Percentiles rank a stretch among this genome's conserved stretches.
phyloP scores from a whole-genome alignment of 2,797 vertebrate species.

The Coluber constrictor region DNA sequence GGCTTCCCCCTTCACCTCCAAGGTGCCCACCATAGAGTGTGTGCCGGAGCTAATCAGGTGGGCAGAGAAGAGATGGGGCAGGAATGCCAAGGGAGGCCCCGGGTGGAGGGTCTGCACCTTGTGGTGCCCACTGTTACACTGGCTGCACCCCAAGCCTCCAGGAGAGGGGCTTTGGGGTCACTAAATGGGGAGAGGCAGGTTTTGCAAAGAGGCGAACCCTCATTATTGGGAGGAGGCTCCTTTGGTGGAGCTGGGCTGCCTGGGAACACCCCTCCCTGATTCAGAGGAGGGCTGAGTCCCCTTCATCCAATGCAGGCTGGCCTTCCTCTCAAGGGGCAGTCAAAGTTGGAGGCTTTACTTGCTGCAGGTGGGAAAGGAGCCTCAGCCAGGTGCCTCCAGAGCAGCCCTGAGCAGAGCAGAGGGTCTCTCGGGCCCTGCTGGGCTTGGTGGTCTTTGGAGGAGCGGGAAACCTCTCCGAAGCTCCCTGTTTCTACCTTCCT shows the following conservation, averaged over 20 bases:
- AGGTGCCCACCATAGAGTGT: conserved; percentile 70
- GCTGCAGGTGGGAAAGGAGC: not conserved
- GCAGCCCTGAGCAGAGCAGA: not conserved
- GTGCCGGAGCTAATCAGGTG: conserved; percentile 77
- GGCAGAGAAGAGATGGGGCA: conserved; percentile 1
- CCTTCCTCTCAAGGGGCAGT: not conserved
- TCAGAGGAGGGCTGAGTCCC: not conserved
- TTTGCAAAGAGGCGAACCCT: not conserved
- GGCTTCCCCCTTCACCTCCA: conserved; percentile 78
- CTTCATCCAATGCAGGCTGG: not conserved
- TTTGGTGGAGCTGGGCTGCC: not conserved
- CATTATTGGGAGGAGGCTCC: not conserved
- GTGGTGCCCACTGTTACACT: not conserved
- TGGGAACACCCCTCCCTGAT: not conserved
- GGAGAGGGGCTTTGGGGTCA: not conserved
- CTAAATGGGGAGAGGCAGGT: too few relatives aligned
- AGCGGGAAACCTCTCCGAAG: not conserved
- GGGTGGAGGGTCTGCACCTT: too few relatives aligned
- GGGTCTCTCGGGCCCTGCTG: not conserved
- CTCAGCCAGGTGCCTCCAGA: not conserved
- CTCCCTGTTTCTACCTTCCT: too few relatives aligned
- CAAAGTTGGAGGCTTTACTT: rapidly evolving
- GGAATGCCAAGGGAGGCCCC: too few relatives aligned
- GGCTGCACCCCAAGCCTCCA: not conserved
- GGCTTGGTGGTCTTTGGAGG: not conserved